These are phyloP conservation scores for Euura lappo DNA, from an alignment of 1,140 invertebrate genomes.

Conservation along the genomic window DNA sequence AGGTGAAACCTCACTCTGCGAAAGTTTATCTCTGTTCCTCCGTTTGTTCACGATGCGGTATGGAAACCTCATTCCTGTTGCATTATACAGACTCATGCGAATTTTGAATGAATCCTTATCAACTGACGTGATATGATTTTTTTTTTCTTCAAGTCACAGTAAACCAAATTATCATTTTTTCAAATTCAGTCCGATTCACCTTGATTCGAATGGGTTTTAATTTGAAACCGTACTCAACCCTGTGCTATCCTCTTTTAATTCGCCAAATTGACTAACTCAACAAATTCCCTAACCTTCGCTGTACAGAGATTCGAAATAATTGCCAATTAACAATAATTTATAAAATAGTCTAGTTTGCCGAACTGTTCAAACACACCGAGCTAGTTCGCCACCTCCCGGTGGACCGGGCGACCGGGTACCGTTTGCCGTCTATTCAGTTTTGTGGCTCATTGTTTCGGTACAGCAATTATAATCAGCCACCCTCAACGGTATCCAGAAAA, in stretches of 20 bases:
- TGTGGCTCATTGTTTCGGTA: no score
- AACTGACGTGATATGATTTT: no score
- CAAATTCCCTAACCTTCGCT: no score
- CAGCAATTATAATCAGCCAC: no score
- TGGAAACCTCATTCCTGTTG: not conserved
- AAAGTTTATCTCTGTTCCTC: not conserved
- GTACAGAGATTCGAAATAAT: constrained; percentile 32
- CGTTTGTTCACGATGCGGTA: not conserved
- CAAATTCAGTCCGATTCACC: no score
- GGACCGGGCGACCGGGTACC: not conserved
- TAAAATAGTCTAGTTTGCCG: constrained; percentile 37
- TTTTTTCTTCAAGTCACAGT: no score
- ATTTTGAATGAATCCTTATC: not conserved
- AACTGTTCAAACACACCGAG: not conserved
- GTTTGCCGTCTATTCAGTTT: not conserved
- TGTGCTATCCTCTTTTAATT: no score
- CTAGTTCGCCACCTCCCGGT: not conserved
- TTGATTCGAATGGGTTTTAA: no score
- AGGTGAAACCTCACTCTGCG: not conserved
- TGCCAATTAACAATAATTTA: constrained; percentile 52
- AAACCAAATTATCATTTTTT: no score
- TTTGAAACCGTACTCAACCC: no score
- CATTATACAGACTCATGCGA: not conserved
- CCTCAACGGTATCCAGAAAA: no score
- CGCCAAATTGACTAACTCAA: no score